Evolutionary conservation across 2,888 invertebrate species (phyloP).

Genomic region (Anoncus sp.): DNA sequence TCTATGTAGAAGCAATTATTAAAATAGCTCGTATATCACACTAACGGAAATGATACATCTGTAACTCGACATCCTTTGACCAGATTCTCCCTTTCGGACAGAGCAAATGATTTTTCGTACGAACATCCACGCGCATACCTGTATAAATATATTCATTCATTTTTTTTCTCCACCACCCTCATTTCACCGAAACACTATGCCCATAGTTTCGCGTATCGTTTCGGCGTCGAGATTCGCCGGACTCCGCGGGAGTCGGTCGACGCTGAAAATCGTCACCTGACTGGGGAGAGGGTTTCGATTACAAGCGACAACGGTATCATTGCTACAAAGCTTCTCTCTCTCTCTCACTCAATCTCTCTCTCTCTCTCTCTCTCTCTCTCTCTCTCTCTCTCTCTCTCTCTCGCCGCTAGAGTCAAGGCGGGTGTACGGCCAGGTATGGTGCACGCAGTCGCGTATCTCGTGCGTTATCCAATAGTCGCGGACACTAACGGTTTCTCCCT

Average conservation of each 20-base stretch:
- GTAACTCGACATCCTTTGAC: conserved; percentile 7
- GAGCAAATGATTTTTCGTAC: conserved; percentile 26
- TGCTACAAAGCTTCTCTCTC: conserved; percentile 76
- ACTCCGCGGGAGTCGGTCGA: conserved; percentile 53
- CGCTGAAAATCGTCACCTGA: conserved; percentile 63
- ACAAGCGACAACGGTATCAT: conserved; percentile 79
- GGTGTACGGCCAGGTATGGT: background rate
- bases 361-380: no score
- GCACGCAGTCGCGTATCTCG: conserved; percentile 33
- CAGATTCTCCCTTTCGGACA: background rate
- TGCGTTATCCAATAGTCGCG: conserved; percentile 51
- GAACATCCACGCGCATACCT: background rate
- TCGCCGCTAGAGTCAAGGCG: conserved; percentile 48
- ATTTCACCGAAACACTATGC: conserved; percentile 29
- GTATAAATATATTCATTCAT: background rate
- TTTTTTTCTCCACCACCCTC: background rate
- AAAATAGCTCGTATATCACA: conserved; percentile 54
- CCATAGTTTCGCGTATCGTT: conserved; percentile 50
- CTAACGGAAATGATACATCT: conserved; percentile 45
- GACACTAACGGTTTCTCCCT: conserved; percentile 63
- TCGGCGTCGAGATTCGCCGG: conserved; percentile 36
- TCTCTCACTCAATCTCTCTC: no score
- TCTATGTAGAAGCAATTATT: background rate
- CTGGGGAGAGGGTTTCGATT: conserved; percentile 74
- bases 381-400: no score